Evolutionary conservation across 2,888 invertebrate species (phyloP).

Genomic region (Hyposoter dolosus): DNA sequence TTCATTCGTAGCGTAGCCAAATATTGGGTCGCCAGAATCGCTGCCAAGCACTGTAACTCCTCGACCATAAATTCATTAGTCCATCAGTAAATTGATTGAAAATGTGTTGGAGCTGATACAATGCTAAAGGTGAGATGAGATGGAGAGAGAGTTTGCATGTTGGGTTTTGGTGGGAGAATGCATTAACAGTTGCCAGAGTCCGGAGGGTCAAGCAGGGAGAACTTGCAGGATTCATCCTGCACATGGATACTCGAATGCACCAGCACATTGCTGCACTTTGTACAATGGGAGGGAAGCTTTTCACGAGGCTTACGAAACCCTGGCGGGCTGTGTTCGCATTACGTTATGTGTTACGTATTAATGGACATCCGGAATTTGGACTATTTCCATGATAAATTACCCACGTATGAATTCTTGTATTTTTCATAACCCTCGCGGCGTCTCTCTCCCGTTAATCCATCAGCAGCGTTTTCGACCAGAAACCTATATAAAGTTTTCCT

Average conservation of each 20-base stretch:
- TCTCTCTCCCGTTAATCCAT: not conserved
- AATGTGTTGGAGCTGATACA: slow-evolving; percentile 65
- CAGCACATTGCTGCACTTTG: slow-evolving; percentile 11
- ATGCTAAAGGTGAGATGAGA: slow-evolving; percentile 36
- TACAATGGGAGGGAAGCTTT: slow-evolving; percentile 6
- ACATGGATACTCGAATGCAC: slow-evolving; percentile 30
- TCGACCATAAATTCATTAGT: slow-evolving; percentile 79
- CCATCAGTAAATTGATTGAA: slow-evolving; percentile 83
- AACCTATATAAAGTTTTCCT: not conserved
- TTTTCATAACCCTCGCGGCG: not conserved
- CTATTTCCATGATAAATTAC: slow-evolving; percentile 77
- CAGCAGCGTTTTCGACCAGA: not conserved
- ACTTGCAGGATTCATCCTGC: slow-evolving; percentile 30
- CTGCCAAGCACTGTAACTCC: slow-evolving; percentile 62
- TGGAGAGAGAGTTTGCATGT: slow-evolving; percentile 28
- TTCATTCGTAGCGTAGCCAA: slow-evolving; percentile 25
- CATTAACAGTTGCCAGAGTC: slow-evolving; percentile 58
- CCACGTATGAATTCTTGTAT: slow-evolving; percentile 17
- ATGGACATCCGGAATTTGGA: slow-evolving; percentile 82
- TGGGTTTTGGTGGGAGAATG: slow-evolving; percentile 31
- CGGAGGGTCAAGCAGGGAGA: slow-evolving; percentile 51
- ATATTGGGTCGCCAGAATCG: slow-evolving; percentile 48
- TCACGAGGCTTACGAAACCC: slow-evolving; percentile 36
- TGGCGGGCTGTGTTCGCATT: slow-evolving; percentile 51
- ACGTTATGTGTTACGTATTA: slow-evolving; percentile 76